Conservation (phyloP, 2,888 invertebrate species). For the Odontocerum albicorne region DNA sequence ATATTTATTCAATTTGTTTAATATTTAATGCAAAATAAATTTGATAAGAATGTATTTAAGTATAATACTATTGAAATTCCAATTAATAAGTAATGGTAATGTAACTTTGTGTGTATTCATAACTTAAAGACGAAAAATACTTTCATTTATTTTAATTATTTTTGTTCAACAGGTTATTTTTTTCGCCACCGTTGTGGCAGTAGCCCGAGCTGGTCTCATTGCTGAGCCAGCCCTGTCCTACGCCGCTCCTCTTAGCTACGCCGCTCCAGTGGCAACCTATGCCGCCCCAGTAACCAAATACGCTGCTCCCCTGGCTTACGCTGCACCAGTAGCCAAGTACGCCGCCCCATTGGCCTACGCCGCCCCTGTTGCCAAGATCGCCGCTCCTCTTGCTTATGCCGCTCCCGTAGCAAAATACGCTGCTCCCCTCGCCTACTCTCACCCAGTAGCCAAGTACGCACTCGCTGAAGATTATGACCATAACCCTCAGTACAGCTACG, state of each 20-base stretch:
- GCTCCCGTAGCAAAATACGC: constrained; percentile 40
- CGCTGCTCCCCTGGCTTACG: constrained; percentile 34
- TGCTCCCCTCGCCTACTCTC: constrained; percentile 18
- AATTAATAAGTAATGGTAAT: not conserved
- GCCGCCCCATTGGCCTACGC: too few species aligned
- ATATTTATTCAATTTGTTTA: too few species aligned
- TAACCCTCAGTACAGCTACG: constrained; percentile 67
- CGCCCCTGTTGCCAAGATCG: constrained; percentile 33
- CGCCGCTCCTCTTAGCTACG: constrained; percentile 43
- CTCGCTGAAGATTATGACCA: constrained; percentile 59
- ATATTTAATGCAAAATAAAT: too few species aligned
- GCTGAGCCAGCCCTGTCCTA: constrained; percentile 28
- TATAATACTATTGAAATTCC: too few species aligned
- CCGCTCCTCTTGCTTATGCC: constrained; percentile 34
- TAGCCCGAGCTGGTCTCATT: constrained; percentile 40
- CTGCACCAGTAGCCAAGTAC: constrained; percentile 33
- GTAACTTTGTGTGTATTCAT: too few species aligned
- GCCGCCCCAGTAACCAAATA: constrained; percentile 18
- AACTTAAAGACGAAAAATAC: not conserved
- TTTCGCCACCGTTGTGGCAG: constrained; percentile 51
- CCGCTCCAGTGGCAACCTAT: constrained; percentile 39
- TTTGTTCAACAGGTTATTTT: constrained; percentile 60
- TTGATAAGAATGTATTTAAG: not conserved
- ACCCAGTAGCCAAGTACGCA: constrained; percentile 26
- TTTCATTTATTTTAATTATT: constrained; percentile 39